Conservation (phyloP, 1,140 invertebrate genomes). For the Lysiphlebus fabarum region DNA sequence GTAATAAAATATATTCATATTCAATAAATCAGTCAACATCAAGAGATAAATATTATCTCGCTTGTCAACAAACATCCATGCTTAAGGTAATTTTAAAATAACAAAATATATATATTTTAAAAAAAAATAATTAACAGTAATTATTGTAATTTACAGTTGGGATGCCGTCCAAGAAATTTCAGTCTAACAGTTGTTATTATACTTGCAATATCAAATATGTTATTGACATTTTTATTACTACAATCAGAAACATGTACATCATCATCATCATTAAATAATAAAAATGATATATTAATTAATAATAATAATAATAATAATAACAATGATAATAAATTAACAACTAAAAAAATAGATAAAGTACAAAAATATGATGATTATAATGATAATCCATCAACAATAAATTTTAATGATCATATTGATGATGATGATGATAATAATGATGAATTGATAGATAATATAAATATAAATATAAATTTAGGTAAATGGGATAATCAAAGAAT, state of each 20-base stretch:
- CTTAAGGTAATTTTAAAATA: conserved; percentile 8
- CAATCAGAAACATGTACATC: conserved; percentile 55
- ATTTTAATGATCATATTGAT: too few relatives aligned
- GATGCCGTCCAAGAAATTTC: conserved; percentile 69
- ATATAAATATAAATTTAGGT: conserved; percentile 64
- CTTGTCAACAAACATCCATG: conserved; percentile 8
- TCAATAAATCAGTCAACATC: too few relatives aligned
- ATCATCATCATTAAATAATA: conserved; percentile 5
- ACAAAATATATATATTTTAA: not conserved
- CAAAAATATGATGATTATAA: conserved; percentile 20
- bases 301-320: too few relatives aligned
- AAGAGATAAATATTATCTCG: not conserved
- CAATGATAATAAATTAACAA: too few relatives aligned
- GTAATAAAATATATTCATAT: not conserved
- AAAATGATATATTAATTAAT: too few relatives aligned
- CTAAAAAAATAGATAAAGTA: too few relatives aligned
- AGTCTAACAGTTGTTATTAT: conserved; percentile 63
- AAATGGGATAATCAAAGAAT: conserved; percentile 68
- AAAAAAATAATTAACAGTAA: not conserved
- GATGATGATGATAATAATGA: conserved; percentile 34
- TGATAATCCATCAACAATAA: too few relatives aligned
- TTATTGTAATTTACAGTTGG: conserved; percentile 42
- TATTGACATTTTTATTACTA: conserved; percentile 66
- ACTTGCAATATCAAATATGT: conserved; percentile 66
- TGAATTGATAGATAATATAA: conserved; percentile 55